These are phyloP conservation scores for Nothoprocta perdicaria DNA, from an alignment of 2,113 vertebrate species.

Conservation along the genomic window DNA sequence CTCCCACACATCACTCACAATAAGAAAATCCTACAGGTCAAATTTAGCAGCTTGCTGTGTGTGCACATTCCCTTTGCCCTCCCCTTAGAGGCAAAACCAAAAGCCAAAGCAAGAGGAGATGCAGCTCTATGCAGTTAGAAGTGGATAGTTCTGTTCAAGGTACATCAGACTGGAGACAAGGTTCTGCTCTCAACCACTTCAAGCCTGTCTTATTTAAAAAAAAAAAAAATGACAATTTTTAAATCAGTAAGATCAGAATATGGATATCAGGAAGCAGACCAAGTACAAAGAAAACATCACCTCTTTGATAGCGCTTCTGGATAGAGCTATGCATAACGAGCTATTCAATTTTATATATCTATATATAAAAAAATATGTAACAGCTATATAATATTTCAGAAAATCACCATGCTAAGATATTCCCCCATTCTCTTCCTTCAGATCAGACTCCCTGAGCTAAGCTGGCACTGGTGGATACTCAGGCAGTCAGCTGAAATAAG, in stretches of 20 bases:
- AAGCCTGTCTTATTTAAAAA: background rate
- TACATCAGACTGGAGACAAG: background rate
- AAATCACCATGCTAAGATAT: background rate
- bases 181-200: background rate
- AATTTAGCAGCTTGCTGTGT: background rate
- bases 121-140: background rate
- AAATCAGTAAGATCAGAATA: background rate
- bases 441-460: background rate
- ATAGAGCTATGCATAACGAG: background rate
- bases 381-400: background rate
- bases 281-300: background rate
- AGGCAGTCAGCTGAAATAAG: background rate
- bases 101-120: background rate
- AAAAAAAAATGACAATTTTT: background rate
- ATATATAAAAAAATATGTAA: rapidly evolving
- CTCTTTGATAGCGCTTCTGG: no score
- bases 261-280: background rate
- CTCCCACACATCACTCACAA: background rate
- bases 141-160: background rate
- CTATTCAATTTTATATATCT: no score
- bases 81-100: background rate
- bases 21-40: background rate
- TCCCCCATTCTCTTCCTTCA: background rate
- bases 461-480: background rate
- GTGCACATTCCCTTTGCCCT: background rate